Conservation (phyloP, 1,140 invertebrate species). For the Sarcophaga bullata region DNA sequence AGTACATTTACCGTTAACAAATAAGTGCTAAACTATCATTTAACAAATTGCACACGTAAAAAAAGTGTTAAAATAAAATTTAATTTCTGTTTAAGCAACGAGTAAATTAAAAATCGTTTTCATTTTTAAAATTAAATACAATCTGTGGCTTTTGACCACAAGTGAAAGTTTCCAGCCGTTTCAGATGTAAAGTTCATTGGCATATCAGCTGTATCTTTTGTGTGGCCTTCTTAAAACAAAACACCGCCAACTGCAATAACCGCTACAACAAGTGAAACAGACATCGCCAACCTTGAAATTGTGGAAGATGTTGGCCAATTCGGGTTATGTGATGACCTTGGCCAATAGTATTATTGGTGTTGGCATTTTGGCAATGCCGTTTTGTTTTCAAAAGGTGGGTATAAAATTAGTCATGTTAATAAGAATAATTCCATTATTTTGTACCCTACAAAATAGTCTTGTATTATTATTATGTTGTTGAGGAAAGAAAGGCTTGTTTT, state of each 20-base stretch:
- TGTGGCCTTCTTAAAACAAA: too few species aligned
- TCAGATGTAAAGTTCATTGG: constrained; percentile 35
- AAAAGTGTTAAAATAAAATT: background rate
- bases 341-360: constrained; percentile 98
- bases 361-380: constrained; percentile 96
- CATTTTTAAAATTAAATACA: too few species aligned
- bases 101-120: background rate
- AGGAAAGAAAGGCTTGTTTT: too few species aligned
- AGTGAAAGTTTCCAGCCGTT: background rate
- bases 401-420: background rate
- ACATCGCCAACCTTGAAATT: constrained; percentile 26
- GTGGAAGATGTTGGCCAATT: constrained; percentile 42
- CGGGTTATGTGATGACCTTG: constrained; percentile 83
- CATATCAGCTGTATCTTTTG: background rate
- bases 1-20: background rate
- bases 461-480: too few species aligned
- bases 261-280: background rate
- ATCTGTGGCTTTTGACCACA: background rate
- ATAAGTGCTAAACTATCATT: background rate
- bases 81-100: background rate
- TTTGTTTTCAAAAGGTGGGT: constrained; percentile 86
- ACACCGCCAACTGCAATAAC: background rate
- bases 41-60: background rate
- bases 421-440: too few species aligned
- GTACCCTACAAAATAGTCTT: too few species aligned